Evolutionary conservation across 1,140 invertebrate genomes (phyloP), one percentile per base, ranked within the genome.

Genomic region (Hycleus cichorii): DNA sequence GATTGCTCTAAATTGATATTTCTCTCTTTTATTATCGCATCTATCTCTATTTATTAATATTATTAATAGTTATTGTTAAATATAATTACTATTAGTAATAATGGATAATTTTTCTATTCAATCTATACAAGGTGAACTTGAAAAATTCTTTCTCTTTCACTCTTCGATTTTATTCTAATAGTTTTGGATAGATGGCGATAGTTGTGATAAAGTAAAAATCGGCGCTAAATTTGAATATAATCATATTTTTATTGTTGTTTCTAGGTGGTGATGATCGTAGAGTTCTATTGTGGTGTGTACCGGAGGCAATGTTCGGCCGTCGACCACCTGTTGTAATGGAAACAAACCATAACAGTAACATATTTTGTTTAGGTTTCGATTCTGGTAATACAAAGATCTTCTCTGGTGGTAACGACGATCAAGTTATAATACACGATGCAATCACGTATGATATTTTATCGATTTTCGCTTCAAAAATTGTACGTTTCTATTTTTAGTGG

Each of bases 401-500:
- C 73, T 97, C 94, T 38, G 94, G 90, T 56, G 93, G 93, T 48
- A 96, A 96, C 78, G 94, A 97, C 79, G 90, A 95, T 72, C 85
- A 92, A 78, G 91, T 95, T 43, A 88, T 92, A 55, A 82, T 91
- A n/a, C 91, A 94, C 73, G 89, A 93, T 76, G 74, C 87, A 49
- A 67, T 72, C 71, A 91, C 86, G 88, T 91, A 81, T 83, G 80
- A 74, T 57, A 26, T 12, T 43, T 52, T 58, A 10, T 27, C 40
- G 25, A 12, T 12, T 10, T n/a, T 49, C 26, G n/a, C 39, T 32
- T 8, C 5, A 8, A 51, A 5, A 39, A 42, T 4, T 44, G 9
- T 5, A 47, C 39, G 24, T 25, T 27, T 39, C 63, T 57, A 7
- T 59, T 59, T 78, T 2, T 69, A 90, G 88, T 2, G 80, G 83